phyloP scores from a whole-genome alignment of 2,113 vertebrate genomes.

The Carollia perspicillata region DNA sequence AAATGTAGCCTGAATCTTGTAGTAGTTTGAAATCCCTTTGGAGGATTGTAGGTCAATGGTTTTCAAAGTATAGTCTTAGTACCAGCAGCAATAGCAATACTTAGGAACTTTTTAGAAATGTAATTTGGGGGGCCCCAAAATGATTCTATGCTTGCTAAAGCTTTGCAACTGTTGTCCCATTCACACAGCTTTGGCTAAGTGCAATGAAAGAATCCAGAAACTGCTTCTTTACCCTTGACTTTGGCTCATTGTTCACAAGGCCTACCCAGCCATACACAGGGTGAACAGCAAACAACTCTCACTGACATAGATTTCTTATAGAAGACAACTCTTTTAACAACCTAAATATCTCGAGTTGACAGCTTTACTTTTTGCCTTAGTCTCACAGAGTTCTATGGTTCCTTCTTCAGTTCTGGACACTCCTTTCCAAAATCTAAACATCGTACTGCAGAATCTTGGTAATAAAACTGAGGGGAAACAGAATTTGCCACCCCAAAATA shows the following conservation, averaged over 20 bases:
- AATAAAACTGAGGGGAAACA: background rate
- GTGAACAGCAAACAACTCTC: background rate
- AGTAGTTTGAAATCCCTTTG: background rate
- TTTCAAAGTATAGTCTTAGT: background rate
- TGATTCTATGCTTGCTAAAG: background rate
- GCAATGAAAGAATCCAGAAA: background rate
- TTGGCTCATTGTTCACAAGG: background rate
- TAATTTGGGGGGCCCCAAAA: background rate
- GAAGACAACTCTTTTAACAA: background rate
- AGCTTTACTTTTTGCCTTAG: background rate
- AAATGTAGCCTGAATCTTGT: background rate
- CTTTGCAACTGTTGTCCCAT: background rate
- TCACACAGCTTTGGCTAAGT: background rate
- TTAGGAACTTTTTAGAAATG: background rate
- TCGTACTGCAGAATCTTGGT: background rate
- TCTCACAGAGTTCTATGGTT: background rate
- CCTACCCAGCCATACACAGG: background rate
- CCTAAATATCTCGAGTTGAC: background rate
- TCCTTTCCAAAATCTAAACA: background rate
- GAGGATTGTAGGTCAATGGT: background rate
- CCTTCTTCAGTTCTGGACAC: background rate
- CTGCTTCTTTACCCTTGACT: background rate
- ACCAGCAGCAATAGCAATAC: background rate
- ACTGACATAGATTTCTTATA: background rate
- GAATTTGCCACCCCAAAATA: background rate